A percentile compares a stretch with the other conserved stretches of the same genome.
These are phyloP conservation scores for roundworm (Caenorhabditis elegans) DNA, from an alignment of 1,140 invertebrate species.

Conservation along the genomic window WBcel235 BX284606.5:12814001-12814500, in stretches of 20 bases:
- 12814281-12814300: background rate
- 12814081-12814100: background rate
- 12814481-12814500: too few relatives aligned
- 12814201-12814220: background rate
- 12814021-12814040: background rate
- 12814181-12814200: background rate
- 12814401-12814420: too few relatives aligned
- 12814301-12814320: conserved; percentile 18
- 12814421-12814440: too few relatives aligned
- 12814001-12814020: background rate
- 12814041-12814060: background rate
- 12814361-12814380: too few relatives aligned
- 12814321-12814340: conserved; percentile 7
- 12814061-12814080: background rate
- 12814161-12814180: too few relatives aligned
- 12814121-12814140: background rate
- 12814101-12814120: background rate
- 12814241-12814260: conserved; percentile 2
- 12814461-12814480: too few relatives aligned
- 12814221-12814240: background rate
- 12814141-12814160: too few relatives aligned
- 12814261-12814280: background rate
- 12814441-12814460: too few relatives aligned
- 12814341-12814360: background rate
- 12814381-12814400: background rate